Conservation (phyloP, 1,140 invertebrate species). For the Sycobia sp. region DNA sequence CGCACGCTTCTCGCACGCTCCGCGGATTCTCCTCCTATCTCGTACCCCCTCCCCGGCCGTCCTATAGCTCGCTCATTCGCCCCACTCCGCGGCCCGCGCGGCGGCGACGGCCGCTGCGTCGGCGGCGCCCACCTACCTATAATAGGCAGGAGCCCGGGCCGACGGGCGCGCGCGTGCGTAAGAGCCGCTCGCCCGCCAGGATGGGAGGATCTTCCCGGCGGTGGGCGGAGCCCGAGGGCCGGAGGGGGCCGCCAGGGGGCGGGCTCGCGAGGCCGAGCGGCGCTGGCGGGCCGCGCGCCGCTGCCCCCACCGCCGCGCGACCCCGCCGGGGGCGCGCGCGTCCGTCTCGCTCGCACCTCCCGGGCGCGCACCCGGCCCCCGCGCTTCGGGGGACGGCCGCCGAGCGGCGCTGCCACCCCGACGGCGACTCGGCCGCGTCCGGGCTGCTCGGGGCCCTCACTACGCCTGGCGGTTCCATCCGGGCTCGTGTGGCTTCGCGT, state of each 20-base stretch:
- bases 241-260: neutral
- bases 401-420: constrained; percentile 12
- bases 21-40: constrained; percentile 1
- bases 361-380: neutral
- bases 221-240: neutral
- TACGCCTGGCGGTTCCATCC: constrained; percentile 27
- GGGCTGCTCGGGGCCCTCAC: constrained; percentile 23
- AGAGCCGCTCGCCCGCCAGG: neutral
- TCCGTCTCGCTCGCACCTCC: neutral
- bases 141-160: neutral
- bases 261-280: neutral
- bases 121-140: neutral
- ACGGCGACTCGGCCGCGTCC: constrained; percentile 1
- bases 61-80: neutral
- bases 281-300: neutral
- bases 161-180: neutral
- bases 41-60: neutral
- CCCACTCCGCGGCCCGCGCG: neutral
- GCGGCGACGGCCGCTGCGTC: neutral
- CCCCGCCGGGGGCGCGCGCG: no score
- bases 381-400: neutral
- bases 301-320: neutral
- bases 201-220: neutral
- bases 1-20: neutral
- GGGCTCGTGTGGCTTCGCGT: constrained; percentile 16